phyloP scores from a whole-genome alignment of 2,113 vertebrate genomes.

The Equus quagga region DNA sequence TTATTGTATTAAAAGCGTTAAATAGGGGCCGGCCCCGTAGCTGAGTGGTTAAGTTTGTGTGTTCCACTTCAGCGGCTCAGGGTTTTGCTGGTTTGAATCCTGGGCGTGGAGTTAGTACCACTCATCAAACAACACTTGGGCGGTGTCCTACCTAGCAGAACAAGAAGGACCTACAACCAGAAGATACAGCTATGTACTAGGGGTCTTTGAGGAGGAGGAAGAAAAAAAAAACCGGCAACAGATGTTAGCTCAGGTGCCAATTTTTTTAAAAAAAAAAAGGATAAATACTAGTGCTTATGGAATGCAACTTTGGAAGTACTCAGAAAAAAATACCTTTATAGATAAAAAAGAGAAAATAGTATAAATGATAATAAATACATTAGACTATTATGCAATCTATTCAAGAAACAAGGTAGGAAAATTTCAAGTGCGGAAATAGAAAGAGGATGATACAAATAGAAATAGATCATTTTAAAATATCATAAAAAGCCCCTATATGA shows the following conservation, averaged over 20 bases:
- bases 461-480: not conserved
- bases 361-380: not conserved
- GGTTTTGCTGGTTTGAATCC: too few species aligned
- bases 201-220: too few species aligned
- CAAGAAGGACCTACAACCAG: too few species aligned
- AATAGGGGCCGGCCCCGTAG: not conserved
- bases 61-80: too few species aligned
- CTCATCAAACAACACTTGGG: too few species aligned
- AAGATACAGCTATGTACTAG: too few species aligned
- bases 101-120: too few species aligned
- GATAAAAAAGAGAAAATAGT: not conserved
- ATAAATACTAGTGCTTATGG: not conserved
- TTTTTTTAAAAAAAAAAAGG: too few species aligned
- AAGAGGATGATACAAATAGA: not conserved
- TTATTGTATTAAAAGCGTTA: not conserved
- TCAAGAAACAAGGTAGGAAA: not conserved
- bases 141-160: too few species aligned
- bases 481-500: not conserved
- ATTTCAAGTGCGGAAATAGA: not conserved
- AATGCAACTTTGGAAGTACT: not conserved
- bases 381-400: not conserved
- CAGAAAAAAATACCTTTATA: not conserved
- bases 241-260: too few species aligned
- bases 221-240: too few species aligned
- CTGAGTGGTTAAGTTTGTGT: too few species aligned